phyloP scores from a whole-genome alignment of 2,888 invertebrate species.

The Caenorhabditis zanzibari region DNA sequence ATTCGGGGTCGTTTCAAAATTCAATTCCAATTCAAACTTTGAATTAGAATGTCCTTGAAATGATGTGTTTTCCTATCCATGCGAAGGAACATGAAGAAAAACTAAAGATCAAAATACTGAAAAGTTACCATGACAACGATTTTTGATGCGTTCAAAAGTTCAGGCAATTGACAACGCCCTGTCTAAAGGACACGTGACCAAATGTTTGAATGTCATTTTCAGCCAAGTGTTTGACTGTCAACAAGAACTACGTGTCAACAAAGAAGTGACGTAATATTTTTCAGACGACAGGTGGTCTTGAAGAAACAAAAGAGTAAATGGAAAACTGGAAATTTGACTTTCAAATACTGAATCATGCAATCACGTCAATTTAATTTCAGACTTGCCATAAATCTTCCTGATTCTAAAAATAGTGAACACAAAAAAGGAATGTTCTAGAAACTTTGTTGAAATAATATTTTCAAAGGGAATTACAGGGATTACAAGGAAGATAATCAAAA shows the following conservation, averaged over 20 bases:
- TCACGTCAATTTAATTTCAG: too few relatives aligned
- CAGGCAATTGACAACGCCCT: constrained; percentile 16
- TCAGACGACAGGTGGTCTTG: background rate
- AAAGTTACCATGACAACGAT: background rate
- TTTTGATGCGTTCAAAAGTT: background rate
- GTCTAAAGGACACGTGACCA: constrained; percentile 41
- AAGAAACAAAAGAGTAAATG: background rate
- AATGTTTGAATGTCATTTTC: background rate
- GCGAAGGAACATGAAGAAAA: too few relatives aligned
- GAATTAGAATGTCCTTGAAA: too few relatives aligned
- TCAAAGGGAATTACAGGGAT: too few relatives aligned
- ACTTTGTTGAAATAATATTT: too few relatives aligned
- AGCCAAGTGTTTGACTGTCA: constrained; percentile 31
- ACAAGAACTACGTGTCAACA: constrained; percentile 29
- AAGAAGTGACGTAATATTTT: constrained; percentile 3
- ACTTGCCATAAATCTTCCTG: too few relatives aligned
- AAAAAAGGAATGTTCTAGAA: too few relatives aligned
- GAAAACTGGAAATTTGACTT: background rate
- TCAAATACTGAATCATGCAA: too few relatives aligned
- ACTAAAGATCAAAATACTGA: background rate
- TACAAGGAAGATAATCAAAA: too few relatives aligned
- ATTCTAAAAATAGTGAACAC: too few relatives aligned
- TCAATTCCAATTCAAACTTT: background rate
- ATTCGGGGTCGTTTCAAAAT: background rate
- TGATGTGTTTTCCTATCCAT: too few relatives aligned